A percentile compares a stretch with the other conserved stretches of the same genome.
Evolutionary conservation across 2,888 invertebrate species (phyloP).

Genomic region (Coelopa pilipes): DNA sequence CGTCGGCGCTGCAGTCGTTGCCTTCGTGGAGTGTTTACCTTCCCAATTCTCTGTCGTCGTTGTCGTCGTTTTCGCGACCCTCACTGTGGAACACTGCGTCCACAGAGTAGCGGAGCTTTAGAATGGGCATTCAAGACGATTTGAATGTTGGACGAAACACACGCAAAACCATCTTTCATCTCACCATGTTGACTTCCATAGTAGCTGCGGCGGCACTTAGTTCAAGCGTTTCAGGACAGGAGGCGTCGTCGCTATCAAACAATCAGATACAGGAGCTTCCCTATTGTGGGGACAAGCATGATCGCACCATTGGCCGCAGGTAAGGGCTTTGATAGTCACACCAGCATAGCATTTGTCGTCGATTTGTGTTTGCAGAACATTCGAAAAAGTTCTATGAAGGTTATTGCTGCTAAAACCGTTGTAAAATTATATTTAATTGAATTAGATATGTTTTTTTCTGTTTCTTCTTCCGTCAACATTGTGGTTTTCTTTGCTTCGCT

Average conservation of each 20-base stretch:
- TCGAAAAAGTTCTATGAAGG: constrained; percentile 39
- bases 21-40: constrained; percentile 39
- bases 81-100: constrained; percentile 1
- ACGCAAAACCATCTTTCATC: constrained; percentile 53
- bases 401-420: neutral
- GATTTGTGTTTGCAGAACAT: constrained; percentile 29
- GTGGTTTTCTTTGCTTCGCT: no score
- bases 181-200: constrained; percentile 58
- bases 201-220: constrained; percentile 51
- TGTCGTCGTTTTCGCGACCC: constrained; percentile 37
- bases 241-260: constrained; percentile 26
- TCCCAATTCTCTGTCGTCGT: constrained; percentile 41
- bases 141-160: constrained; percentile 50
- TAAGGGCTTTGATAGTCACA: constrained; percentile 44
- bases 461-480: no score
- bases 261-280: constrained; percentile 48
- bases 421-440: neutral
- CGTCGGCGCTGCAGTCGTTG: constrained; percentile 31
- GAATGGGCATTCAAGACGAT: constrained; percentile 56
- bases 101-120: constrained; percentile 25
- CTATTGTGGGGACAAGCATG: constrained; percentile 59
- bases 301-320: constrained; percentile 63
- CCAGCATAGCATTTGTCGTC: neutral
- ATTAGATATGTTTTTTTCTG: neutral
- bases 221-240: constrained; percentile 34